Evolutionary conservation across 2,113 vertebrate species (phyloP).

Genomic region (Trachemys scripta): DNA sequence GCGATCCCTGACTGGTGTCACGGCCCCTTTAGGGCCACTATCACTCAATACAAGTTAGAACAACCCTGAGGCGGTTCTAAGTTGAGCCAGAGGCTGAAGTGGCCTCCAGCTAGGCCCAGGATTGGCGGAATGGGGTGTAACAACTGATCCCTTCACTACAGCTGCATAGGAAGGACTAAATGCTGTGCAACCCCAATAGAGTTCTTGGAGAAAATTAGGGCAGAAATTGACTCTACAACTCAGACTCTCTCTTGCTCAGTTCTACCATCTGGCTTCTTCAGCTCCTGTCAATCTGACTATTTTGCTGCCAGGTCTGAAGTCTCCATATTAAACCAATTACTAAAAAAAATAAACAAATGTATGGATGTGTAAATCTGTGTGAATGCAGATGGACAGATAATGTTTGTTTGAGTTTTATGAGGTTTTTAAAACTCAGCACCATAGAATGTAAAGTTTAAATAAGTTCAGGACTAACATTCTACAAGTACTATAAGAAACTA

Average conservation of each 20-base stretch:
- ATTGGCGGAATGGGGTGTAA: fast-evolving
- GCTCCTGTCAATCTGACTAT: neutral
- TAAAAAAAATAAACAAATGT: neutral
- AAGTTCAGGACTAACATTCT: neutral
- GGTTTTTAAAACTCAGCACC: conserved; percentile 1
- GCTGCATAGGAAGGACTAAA: fast-evolving
- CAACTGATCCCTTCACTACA: fast-evolving
- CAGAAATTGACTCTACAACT: neutral
- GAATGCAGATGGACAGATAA: neutral
- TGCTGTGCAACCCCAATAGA: neutral
- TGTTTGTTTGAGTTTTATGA: neutral
- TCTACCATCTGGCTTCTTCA: neutral
- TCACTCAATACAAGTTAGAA: neutral
- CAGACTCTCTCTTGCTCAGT: neutral
- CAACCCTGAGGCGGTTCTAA: neutral
- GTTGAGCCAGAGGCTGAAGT: neutral
- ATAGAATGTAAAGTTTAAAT: neutral
- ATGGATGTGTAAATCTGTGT: neutral
- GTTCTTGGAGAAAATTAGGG: neutral
- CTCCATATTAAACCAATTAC: neutral
- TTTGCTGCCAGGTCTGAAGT: neutral
- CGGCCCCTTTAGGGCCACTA: neutral
- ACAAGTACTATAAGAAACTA: neutral
- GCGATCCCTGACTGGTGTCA: neutral
- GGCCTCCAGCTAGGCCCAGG: fast-evolving